phyloP scores from a whole-genome alignment of 2,888 invertebrate species.

The Dermolepida albohirtum region DNA sequence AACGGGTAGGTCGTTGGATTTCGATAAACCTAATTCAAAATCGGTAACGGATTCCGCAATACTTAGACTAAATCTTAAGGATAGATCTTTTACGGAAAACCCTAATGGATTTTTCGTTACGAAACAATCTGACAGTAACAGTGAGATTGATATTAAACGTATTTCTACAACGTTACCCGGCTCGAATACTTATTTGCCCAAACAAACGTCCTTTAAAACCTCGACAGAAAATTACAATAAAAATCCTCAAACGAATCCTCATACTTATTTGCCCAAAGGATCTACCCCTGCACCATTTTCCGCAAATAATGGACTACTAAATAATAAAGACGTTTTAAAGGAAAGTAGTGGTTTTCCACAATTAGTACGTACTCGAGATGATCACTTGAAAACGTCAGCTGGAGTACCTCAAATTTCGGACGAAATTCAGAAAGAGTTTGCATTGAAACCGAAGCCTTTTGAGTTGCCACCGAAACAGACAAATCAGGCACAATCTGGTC shows the following conservation, averaged over 20 bases:
- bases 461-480: slow-evolving; percentile 38
- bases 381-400: slow-evolving; percentile 23
- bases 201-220: slow-evolving; percentile 28
- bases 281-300: slow-evolving; percentile 22
- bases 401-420: slow-evolving; percentile 33
- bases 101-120: slow-evolving; percentile 39
- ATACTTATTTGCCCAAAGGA: slow-evolving; percentile 23
- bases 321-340: slow-evolving; percentile 5
- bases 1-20: background rate
- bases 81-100: slow-evolving; percentile 9
- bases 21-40: slow-evolving; percentile 7
- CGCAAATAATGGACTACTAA: background rate
- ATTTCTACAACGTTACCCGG: slow-evolving; percentile 14
- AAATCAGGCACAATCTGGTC: background rate
- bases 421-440: slow-evolving; percentile 24
- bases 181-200: slow-evolving; percentile 44
- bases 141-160: background rate
- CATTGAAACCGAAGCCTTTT: slow-evolving; percentile 42
- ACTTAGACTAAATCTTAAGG: slow-evolving; percentile 27
- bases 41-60: slow-evolving; percentile 30
- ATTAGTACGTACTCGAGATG: background rate
- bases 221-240: slow-evolving; percentile 1
- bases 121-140: slow-evolving; percentile 7
- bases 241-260: slow-evolving; percentile 10
- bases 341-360: slow-evolving; percentile 10